phyloP scores from a whole-genome alignment of 2,888 invertebrate genomes.

The Ariolimax columbianus region DNA sequence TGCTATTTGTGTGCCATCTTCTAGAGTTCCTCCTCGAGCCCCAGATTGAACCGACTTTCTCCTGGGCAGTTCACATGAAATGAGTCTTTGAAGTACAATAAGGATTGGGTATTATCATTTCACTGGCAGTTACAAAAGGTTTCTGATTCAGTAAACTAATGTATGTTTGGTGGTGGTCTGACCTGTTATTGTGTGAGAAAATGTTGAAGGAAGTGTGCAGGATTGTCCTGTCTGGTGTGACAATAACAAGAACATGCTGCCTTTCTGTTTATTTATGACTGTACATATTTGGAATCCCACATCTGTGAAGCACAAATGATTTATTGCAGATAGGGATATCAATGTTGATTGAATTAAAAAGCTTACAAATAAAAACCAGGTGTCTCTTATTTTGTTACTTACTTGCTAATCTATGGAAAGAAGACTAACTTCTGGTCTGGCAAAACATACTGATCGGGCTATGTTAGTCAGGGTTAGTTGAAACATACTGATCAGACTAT shows the following conservation, averaged over 20 bases:
- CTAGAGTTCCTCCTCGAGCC: too few species aligned
- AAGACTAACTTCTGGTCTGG: too few species aligned
- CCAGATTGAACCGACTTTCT: too few species aligned
- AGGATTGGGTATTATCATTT: neutral
- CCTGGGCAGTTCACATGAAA: too few species aligned
- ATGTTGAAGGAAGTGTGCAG: neutral
- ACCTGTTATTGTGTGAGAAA: neutral
- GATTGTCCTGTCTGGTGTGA: neutral
- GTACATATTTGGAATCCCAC: neutral
- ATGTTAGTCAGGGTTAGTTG: too few species aligned
- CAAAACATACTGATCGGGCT: too few species aligned
- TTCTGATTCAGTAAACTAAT: neutral
- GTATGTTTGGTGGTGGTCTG: neutral
- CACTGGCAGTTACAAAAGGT: neutral
- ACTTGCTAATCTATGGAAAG: too few species aligned
- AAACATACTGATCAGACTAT: too few species aligned
- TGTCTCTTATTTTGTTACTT: neutral
- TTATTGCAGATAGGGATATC: neutral
- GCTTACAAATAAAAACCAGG: neutral
- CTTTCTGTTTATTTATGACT: neutral
- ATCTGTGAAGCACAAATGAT: neutral
- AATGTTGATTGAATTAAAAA: neutral
- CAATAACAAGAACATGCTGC: neutral
- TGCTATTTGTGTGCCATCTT: too few species aligned
- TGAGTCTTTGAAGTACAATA: neutral